Evolutionary conservation across 2,797 vertebrate genomes (phyloP).

Genomic region (Chloroceryle inda): DNA sequence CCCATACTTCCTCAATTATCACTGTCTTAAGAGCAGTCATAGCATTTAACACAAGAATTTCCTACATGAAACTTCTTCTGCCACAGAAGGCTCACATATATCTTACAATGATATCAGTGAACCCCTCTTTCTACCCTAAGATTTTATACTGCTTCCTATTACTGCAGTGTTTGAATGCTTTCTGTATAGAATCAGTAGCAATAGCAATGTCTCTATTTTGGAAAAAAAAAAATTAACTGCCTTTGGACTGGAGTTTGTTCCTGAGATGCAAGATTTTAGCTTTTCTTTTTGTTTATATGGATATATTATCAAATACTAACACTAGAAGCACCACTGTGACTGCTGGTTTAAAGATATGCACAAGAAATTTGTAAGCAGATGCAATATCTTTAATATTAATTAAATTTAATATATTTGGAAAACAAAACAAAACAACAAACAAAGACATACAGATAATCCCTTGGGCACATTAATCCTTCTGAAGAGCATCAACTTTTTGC

Average conservation of each 20-base stretch:
- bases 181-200: background rate
- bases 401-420: background rate
- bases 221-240: background rate
- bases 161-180: background rate
- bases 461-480: background rate
- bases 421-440: background rate
- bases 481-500: background rate
- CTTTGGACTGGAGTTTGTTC: background rate
- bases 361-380: background rate
- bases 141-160: background rate
- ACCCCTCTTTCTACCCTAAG: background rate
- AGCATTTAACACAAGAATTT: background rate
- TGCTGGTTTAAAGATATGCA: background rate
- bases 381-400: background rate
- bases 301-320: background rate
- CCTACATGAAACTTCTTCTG: background rate
- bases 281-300: background rate
- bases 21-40: background rate
- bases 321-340: background rate
- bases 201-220: background rate
- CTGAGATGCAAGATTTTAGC: background rate
- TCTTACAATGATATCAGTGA: background rate
- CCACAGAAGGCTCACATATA: background rate
- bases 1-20: background rate
- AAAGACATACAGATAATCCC: background rate